phyloP scores from a whole-genome alignment of 2,888 invertebrate species.

The Amaurobius ferox region DNA sequence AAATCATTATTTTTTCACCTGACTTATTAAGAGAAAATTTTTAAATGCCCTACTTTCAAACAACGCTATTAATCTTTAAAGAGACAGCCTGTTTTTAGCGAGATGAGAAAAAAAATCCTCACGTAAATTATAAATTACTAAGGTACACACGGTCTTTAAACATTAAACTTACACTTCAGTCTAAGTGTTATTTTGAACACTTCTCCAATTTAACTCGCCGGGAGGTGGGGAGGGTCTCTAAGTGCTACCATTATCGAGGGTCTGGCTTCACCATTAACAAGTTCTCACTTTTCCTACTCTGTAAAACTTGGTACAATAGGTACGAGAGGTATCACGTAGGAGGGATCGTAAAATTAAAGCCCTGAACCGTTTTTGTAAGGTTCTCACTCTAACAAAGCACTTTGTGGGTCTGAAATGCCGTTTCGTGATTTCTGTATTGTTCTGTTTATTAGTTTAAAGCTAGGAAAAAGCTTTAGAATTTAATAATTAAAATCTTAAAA shows the following conservation, averaged over 20 bases:
- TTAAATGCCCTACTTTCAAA: not conserved
- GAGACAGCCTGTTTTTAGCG: conserved; percentile 32
- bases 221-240: not conserved
- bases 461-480: too few species aligned
- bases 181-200: conserved; percentile 48
- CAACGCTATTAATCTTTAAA: conserved; percentile 43
- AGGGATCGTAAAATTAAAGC: conserved; percentile 61
- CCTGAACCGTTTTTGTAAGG: not conserved
- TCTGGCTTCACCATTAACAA: conserved; percentile 57
- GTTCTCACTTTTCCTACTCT: conserved; percentile 56
- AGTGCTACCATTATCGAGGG: conserved; percentile 62
- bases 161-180: conserved; percentile 61
- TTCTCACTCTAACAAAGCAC: not conserved
- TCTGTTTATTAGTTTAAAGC: too few species aligned
- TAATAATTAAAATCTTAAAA: too few species aligned
- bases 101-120: conserved; percentile 31
- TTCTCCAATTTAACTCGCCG: conserved; percentile 15
- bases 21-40: not conserved
- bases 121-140: conserved; percentile 63
- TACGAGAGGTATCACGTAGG: conserved; percentile 36
- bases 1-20: too few species aligned
- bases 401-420: conserved; percentile 5
- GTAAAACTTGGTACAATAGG: not conserved
- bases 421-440: not conserved
- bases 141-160: conserved; percentile 47